Evolutionary conservation across 2,113 vertebrate genomes (phyloP).

Genomic region (Catharus fuscescens): DNA sequence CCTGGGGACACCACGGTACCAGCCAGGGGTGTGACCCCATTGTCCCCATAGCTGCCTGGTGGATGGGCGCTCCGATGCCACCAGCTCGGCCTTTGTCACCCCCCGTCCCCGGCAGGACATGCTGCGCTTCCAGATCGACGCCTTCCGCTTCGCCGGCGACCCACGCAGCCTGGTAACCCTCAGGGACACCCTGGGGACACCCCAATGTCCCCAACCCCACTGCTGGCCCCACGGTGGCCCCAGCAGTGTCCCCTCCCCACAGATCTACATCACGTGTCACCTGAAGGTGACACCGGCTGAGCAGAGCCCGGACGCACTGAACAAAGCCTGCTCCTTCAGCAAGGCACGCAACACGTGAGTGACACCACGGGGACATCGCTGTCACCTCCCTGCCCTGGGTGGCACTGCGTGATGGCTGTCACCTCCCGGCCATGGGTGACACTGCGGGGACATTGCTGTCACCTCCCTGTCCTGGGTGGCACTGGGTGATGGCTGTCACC

Average conservation of each 20-base stretch:
- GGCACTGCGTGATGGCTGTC: too few species aligned
- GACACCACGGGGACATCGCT: not conserved
- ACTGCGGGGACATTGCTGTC: too few species aligned
- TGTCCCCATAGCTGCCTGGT: not conserved
- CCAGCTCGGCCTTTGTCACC: not conserved
- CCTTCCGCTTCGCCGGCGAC: not conserved
- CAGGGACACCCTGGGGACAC: not conserved
- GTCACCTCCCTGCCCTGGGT: too few species aligned
- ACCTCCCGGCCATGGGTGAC: too few species aligned
- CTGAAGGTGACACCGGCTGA: not conserved
- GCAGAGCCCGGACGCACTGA: not conserved
- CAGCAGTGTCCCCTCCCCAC: not conserved
- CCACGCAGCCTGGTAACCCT: not conserved
- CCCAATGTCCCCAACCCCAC: too few species aligned
- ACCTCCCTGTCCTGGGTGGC: too few species aligned
- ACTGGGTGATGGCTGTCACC: too few species aligned
- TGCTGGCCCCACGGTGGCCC: too few species aligned
- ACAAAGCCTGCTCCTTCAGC: not conserved
- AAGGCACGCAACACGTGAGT: not conserved
- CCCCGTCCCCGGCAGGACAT: not conserved
- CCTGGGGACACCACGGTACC: accelerated
- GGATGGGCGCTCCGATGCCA: not conserved
- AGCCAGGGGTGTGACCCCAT: accelerated
- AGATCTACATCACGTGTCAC: not conserved
- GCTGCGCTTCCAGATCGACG: not conserved